Percentiles rank a stretch among this genome's conserved stretches.
phyloP scores from a whole-genome alignment of 2,113 vertebrate species.

The Festucalex cinctus region DNA sequence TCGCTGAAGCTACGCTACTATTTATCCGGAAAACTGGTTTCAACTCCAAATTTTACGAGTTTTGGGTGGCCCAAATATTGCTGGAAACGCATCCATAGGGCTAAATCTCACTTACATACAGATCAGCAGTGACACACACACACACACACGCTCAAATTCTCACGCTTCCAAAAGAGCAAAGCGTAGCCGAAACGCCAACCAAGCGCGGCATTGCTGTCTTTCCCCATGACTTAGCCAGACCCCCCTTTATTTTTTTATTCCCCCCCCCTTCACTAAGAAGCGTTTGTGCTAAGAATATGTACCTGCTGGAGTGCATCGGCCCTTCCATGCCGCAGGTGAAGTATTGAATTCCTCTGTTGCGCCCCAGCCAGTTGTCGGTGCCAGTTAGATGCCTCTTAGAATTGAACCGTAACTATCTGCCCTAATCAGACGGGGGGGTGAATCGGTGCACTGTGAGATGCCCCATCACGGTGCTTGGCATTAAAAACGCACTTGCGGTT shows the following conservation, averaged over 20 bases:
- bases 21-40: too few relatives aligned
- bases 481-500: slow-evolving; percentile 49
- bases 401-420: slow-evolving; percentile 51
- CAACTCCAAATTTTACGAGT: background rate
- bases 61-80: slow-evolving; percentile 15
- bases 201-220: slow-evolving; percentile 48
- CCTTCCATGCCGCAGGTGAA: slow-evolving; percentile 47
- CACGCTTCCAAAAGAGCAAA: slow-evolving; percentile 25
- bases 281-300: slow-evolving; percentile 43
- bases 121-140: slow-evolving; percentile 48
- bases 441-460: slow-evolving; percentile 49
- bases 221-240: slow-evolving; percentile 46
- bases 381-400: slow-evolving; percentile 31
- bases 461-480: slow-evolving; percentile 55
- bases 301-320: slow-evolving; percentile 35
- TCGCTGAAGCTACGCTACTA: too few relatives aligned
- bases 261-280: slow-evolving; percentile 20
- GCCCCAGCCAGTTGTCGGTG: slow-evolving; percentile 26
- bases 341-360: slow-evolving; percentile 52
- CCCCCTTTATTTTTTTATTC: background rate
- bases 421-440: slow-evolving; percentile 39
- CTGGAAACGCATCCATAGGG: slow-evolving; percentile 28
- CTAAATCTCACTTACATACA: slow-evolving; percentile 45
- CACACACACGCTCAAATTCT: slow-evolving; percentile 40
- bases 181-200: slow-evolving; percentile 42